Evolutionary conservation across 2,113 vertebrate species (phyloP), one percentile per base, ranked within the genome.

Genomic region (Thalassarche chlororhynchos): DNA sequence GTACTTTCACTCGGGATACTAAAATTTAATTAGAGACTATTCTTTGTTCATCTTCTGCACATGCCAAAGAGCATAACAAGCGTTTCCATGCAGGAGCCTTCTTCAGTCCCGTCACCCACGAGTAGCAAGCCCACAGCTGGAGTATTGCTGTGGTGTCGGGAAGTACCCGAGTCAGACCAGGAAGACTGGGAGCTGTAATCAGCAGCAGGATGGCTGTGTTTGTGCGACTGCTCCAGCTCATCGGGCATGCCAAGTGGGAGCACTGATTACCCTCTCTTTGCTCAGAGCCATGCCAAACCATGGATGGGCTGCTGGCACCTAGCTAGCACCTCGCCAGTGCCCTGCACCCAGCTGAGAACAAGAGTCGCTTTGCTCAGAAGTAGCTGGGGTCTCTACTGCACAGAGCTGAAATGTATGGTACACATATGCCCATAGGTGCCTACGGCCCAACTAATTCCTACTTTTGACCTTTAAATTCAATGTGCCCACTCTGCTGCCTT

Each of bases 261-360:
- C 58, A 32, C 19, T 38, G 57, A 16, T 21, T 17, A 12, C 9
- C 4, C 11, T 42, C 18, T 79, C 58, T n/a, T 12, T 44, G 17
- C 68, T 68, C 80, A 4, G 9, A 84, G 36, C 6, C 0, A 0
- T 42, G 64, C 32, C 66, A 64, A 69, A 47, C 11, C 36, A 28
- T 0, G 6, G 25, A 14, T 10, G 51, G 40, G 46, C 58, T 57
- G 25, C n/a, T 80, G 66, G 36, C 8, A 24, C 19, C 29, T 55
- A 13, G 5, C 24, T 23, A 34, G 32, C 0, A 1, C 29, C 54
- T 51, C 0, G 0, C 44, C 58, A 17, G n/a, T 38, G 40, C 62
- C 14, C 47, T 40, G 49, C 0, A 0, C 7, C 52, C n/a, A 65
- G 32, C 32, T 70, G 17, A 46, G 14, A n/a, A 38, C 0, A 1